Percentiles rank a stretch among this genome's conserved stretches.
Conservation (phyloP, 2,113 vertebrate species). For the Grus americana region DNA sequence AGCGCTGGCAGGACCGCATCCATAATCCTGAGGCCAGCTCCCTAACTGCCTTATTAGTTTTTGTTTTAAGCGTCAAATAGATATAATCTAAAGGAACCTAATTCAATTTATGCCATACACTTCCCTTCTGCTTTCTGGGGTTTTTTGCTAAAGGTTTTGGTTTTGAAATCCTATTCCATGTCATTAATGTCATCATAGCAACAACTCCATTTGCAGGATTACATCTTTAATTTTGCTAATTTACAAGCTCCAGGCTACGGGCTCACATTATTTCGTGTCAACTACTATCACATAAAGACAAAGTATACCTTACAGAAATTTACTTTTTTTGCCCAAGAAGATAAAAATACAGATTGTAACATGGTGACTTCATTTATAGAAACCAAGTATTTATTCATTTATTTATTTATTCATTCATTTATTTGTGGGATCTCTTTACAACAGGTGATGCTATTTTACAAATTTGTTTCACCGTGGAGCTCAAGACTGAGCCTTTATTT, state of each 20-base stretch:
- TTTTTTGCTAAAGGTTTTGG: background rate
- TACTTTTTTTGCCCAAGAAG: background rate
- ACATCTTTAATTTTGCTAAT: background rate
- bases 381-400: background rate
- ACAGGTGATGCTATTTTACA: background rate
- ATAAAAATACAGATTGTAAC: background rate
- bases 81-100: conserved; percentile 16
- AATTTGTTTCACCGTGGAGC: background rate
- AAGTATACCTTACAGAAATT: background rate
- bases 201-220: background rate
- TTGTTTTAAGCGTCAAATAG: background rate
- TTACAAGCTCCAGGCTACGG: background rate
- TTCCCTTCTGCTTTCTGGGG: background rate
- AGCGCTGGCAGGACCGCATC: background rate
- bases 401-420: background rate
- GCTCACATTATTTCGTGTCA: background rate
- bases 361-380: background rate
- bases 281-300: background rate
- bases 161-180: background rate
- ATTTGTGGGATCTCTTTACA: background rate
- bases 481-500: background rate
- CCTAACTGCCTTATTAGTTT: conserved; percentile 26
- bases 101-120: background rate
- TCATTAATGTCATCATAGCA: background rate
- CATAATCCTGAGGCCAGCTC: conserved; percentile 16